Base-by-base conservation (phyloP, 30 jellyfish, hydroid and myxozoan species). In the Morbakka virulenta region DNA sequence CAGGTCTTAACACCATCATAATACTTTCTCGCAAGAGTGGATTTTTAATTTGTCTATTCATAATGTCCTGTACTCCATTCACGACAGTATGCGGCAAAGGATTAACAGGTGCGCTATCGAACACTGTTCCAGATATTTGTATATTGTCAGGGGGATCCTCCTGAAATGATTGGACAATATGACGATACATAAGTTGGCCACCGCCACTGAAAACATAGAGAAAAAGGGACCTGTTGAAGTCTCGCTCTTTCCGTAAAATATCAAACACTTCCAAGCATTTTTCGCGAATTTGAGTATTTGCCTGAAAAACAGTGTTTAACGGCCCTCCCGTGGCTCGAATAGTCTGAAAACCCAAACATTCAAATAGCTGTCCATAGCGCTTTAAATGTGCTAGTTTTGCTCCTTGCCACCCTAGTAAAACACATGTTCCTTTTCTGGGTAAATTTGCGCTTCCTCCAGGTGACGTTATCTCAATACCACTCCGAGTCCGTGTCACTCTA, bases 21-120 rank as follows among this genome's bases (percentile, higher is more conserved):
- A 69, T 69, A 14, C 72, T 0, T 25, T n/a, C 61, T 32, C 52
- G 64, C 31, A 53, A 33, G 50, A 72, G 25, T 30, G 85, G 87
- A 31, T 50, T 77, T 72, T 52, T 51, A 1, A 72, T 26, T 20
- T 57, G 36, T 69, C 62, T 65, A 1, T 91, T 64, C 49, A 89
- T 75, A 14, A 77, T 95, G 28, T 32, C 72, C 57, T 82, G 95
- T 6, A 41, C 57, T 3, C 87, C 81, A 4, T 52, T 13, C 6
- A 6, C 28, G 28, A 79, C 62, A 64, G 95, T 89, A 4, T 89
- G 94, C 29, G 26, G 34, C 33, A 28, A 47, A 17, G 97, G 97
- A 3, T 72, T 70, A n/a, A 89, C 87, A 30, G 97, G 97, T 62
- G 95, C 82, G 80, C 95, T 79, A 75, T 89, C 97, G 77, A 89